A percentile compares a stretch with the other conserved stretches of the same genome.
Conservation (phyloP, 2,797 vertebrate species). For the Zonotrichia albicollis region DNA sequence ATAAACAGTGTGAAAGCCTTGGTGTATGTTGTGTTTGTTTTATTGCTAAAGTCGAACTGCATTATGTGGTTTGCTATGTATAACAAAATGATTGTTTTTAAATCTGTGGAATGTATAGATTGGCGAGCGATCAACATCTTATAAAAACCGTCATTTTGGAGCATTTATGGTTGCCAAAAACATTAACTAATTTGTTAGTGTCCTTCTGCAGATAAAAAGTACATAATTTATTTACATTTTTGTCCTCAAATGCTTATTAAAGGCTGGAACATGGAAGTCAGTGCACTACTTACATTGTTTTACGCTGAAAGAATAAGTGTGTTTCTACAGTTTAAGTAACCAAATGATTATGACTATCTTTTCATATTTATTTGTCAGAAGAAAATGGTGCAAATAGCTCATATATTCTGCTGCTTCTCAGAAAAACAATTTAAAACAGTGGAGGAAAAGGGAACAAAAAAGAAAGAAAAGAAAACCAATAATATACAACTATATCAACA, state of each 20-base stretch:
- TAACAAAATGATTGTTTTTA: not conserved
- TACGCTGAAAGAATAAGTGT: not conserved
- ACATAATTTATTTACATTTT: constrained; percentile 18
- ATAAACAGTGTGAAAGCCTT: not conserved
- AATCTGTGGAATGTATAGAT: not conserved
- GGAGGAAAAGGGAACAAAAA: not conserved
- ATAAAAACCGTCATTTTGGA: not conserved
- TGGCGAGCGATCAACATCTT: constrained; percentile 5
- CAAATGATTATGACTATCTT: not conserved
- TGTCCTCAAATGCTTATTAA: not conserved
- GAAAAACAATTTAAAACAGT: not conserved
- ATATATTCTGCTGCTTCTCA: not conserved
- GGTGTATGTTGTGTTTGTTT: not conserved
- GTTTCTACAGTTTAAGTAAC: not conserved
- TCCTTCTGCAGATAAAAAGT: not conserved
- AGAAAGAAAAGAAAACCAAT: not conserved
- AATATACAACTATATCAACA: not conserved
- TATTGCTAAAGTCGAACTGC: not conserved
- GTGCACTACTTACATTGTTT: not conserved
- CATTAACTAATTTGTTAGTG: constrained; percentile 18
- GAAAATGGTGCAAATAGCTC: not conserved
- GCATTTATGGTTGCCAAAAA: not conserved
- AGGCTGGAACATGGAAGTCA: not conserved
- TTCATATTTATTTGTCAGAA: not conserved
- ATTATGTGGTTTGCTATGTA: not conserved